These are phyloP conservation scores for Colletes latitarsis DNA, from an alignment of 1,140 invertebrate genomes.

Conservation along the genomic window DNA sequence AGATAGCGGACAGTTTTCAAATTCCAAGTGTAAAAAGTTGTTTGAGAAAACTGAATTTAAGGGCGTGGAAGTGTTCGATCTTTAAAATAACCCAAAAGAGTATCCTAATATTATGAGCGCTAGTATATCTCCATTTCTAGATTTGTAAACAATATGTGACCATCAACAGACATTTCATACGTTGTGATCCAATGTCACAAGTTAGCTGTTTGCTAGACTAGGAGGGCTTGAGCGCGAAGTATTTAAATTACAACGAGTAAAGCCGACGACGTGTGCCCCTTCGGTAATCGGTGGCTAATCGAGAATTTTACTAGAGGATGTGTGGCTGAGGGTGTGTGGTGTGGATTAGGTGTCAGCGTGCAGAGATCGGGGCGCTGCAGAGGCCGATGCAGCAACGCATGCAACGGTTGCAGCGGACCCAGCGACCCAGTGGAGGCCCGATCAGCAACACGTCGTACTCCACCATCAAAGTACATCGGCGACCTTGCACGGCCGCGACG, in stretches of 20 bases:
- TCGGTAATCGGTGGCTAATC: conserved; percentile 29
- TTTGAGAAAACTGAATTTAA: too few relatives aligned
- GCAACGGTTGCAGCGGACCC: conserved; percentile 47
- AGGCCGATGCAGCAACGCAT: conserved; percentile 60
- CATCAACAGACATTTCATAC: neutral
- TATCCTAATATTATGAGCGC: too few relatives aligned
- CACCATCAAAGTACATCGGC: conserved; percentile 65
- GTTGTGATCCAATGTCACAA: neutral
- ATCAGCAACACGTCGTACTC: conserved; percentile 60
- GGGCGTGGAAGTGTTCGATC: too few relatives aligned
- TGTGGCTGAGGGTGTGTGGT: conserved; percentile 76
- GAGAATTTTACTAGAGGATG: conserved; percentile 32
- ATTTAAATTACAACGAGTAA: neutral
- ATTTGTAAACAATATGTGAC: too few relatives aligned
- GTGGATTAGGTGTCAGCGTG: conserved; percentile 75
- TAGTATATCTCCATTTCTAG: too few relatives aligned
- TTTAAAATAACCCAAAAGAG: too few relatives aligned
- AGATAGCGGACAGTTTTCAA: too few relatives aligned
- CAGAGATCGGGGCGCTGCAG: conserved; percentile 68
- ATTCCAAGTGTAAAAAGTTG: too few relatives aligned
- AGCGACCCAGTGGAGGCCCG: conserved; percentile 39
- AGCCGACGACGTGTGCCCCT: neutral
- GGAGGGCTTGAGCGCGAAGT: neutral
- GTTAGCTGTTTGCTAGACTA: conserved; percentile 5
- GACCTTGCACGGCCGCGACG: conserved; percentile 60